A percentile compares a stretch with the other conserved stretches of the same genome.
Evolutionary conservation across 2,797 vertebrate species (phyloP).

Genomic region (Gorsachius magnificus): DNA sequence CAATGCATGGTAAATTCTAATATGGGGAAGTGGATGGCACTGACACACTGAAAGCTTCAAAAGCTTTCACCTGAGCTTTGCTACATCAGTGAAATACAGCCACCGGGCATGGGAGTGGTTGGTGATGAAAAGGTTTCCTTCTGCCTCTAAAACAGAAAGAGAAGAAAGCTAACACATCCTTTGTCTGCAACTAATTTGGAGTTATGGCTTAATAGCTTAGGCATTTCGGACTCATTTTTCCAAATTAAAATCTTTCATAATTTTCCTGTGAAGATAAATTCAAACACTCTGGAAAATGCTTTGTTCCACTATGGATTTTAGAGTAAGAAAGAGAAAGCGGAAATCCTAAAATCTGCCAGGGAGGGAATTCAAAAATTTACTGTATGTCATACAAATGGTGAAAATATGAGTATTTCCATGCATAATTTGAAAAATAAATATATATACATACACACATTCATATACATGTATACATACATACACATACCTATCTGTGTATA

Average conservation of each 20-base stretch:
- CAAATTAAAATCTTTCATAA: neutral
- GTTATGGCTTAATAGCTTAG: neutral
- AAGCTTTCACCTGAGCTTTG: neutral
- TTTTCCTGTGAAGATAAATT: neutral
- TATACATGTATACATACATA: too few relatives aligned
- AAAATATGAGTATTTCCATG: neutral
- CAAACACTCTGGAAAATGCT: neutral
- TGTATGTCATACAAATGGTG: neutral
- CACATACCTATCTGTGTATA: accelerated
- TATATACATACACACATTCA: too few relatives aligned
- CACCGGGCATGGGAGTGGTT: neutral
- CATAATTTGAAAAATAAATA: neutral
- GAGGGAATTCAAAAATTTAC: neutral
- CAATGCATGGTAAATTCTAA: neutral
- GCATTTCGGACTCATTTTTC: neutral
- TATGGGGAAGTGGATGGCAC: neutral
- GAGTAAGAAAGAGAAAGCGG: neutral
- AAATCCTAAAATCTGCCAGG: neutral
- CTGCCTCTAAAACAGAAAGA: neutral
- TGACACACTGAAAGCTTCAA: neutral
- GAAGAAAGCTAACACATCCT: neutral
- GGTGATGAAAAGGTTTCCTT: neutral
- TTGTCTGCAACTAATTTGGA: neutral
- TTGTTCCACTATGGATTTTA: neutral
- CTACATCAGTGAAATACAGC: neutral